phyloP scores from a whole-genome alignment of 2,797 vertebrate species.

The Bradypodion pumilum region DNA sequence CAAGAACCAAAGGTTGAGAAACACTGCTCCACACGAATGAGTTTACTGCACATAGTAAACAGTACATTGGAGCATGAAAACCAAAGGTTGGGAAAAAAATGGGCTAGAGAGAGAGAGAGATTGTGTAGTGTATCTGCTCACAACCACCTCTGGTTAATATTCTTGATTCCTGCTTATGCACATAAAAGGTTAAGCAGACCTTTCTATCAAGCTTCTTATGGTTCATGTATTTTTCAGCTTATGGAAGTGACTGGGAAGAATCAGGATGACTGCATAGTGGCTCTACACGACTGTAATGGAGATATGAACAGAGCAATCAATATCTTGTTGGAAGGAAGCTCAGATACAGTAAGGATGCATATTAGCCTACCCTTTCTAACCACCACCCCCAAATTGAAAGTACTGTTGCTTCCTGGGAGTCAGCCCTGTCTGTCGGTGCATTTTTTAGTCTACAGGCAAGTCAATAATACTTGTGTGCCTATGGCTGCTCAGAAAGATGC shows the following conservation, averaged over 20 bases:
- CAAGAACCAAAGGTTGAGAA: no score
- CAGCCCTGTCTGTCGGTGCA: no score
- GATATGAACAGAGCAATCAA: conserved; percentile 97
- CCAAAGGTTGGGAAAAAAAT: no score
- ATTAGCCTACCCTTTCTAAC: background rate
- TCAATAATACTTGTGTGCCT: no score
- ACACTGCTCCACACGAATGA: no score
- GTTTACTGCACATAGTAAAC: no score
- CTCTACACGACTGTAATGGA: conserved; percentile 96
- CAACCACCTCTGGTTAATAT: background rate
- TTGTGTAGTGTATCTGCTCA: no score
- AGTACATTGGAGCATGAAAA: no score
- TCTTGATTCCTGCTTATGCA: background rate
- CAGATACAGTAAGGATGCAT: conserved; percentile 86
- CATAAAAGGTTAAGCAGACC: background rate
- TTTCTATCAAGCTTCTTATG: background rate
- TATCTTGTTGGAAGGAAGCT: conserved; percentile 92
- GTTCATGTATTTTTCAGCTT: conserved; percentile 76
- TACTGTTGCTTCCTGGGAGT: no score
- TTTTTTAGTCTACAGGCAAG: no score
- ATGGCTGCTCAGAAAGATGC: background rate
- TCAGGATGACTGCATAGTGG: conserved; percentile 96
- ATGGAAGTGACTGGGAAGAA: conserved; percentile 98
- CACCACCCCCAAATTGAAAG: background rate
- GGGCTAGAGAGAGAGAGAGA: no score